Conservation (phyloP, 2,113 vertebrate genomes). For the Eidolon helvum region DNA sequence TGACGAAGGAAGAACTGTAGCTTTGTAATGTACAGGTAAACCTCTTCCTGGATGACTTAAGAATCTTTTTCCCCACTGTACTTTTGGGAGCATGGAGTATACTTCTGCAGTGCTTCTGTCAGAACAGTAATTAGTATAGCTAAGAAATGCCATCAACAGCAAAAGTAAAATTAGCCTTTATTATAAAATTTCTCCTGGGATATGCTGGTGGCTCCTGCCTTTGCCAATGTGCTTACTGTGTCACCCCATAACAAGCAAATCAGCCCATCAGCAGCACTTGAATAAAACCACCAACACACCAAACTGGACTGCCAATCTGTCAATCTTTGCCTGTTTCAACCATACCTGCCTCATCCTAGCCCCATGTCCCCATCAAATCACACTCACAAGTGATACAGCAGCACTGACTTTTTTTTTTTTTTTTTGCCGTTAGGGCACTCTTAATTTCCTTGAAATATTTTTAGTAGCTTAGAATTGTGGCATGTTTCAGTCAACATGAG, state of each 20-base stretch:
- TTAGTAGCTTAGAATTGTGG: not conserved
- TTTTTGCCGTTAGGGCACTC: not conserved
- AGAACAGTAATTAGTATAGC: constrained; percentile 53
- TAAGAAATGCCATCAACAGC: constrained; percentile 60
- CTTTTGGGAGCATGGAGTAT: constrained; percentile 40
- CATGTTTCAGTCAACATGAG: not conserved
- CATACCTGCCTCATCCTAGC: not conserved
- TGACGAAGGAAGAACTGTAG: not conserved
- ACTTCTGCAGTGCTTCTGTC: constrained; percentile 50
- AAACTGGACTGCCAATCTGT: not conserved
- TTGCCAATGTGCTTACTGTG: not conserved
- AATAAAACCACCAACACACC: not conserved
- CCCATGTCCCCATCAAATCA: not conserved
- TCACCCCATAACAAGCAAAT: not conserved
- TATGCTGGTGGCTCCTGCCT: not conserved
- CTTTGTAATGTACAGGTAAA: constrained; percentile 32
- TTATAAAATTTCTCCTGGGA: constrained; percentile 59
- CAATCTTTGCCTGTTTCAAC: not conserved
- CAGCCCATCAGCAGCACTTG: not conserved
- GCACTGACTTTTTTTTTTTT: not conserved
- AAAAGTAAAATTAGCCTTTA: constrained; percentile 66
- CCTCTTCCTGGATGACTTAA: constrained; percentile 54
- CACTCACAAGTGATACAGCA: not conserved
- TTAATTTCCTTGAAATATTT: not conserved
- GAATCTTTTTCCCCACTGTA: constrained; percentile 11